A percentile compares a stretch with the other conserved stretches of the same genome.
Conservation (phyloP, 1,140 invertebrate species). For the Drosophila orena region DNA sequence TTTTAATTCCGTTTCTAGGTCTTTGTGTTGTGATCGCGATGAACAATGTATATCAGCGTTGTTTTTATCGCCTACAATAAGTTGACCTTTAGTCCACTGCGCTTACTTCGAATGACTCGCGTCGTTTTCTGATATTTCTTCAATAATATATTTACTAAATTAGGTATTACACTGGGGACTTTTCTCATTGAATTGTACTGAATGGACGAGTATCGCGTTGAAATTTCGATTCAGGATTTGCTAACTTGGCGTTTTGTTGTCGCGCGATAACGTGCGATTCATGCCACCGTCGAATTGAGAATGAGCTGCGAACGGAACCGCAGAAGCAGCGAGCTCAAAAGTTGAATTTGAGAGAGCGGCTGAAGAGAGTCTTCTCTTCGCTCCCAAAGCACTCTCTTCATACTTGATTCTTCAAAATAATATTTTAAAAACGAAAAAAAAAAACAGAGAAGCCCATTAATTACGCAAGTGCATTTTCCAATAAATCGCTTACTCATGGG, state of each 20-base stretch:
- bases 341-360: conserved; percentile 1
- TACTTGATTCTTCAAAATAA: conserved; percentile 1
- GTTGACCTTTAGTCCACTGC: conserved; percentile 69
- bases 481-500: conserved; percentile 62
- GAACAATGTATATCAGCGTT: conserved; percentile 26
- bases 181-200: background rate
- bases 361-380: conserved; percentile 30
- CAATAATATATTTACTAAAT: conserved; percentile 11
- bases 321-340: conserved; percentile 23
- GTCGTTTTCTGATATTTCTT: background rate
- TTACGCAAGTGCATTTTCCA: conserved; percentile 28
- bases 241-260: conserved; percentile 5
- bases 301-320: conserved; percentile 40
- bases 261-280: conserved; percentile 27
- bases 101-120: conserved; percentile 28
- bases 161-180: conserved; percentile 3
- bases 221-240: background rate
- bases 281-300: conserved; percentile 46
- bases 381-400: conserved; percentile 10
- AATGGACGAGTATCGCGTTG: background rate
- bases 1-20: conserved; percentile 35
- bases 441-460: conserved; percentile 9
- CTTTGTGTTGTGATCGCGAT: conserved; percentile 21
- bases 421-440: background rate
- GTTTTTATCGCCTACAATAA: conserved; percentile 67